Conservation (phyloP, 2,888 invertebrate species). For the Amaurobius ferox region DNA sequence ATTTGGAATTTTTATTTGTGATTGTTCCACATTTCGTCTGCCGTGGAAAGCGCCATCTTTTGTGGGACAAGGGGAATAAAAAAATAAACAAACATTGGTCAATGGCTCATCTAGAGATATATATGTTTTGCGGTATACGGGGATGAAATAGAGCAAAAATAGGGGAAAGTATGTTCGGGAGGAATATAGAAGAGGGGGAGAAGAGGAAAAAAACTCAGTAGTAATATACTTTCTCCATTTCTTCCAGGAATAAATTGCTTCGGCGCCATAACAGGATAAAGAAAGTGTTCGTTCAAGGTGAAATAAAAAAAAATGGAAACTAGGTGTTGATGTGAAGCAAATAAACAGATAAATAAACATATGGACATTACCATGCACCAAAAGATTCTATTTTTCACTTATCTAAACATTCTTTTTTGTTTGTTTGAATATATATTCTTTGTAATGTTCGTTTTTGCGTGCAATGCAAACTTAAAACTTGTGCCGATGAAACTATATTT, state of each 20-base stretch:
- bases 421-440: slow-evolving; percentile 23
- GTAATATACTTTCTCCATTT: slow-evolving; percentile 70
- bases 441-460: slow-evolving; percentile 62
- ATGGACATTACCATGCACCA: slow-evolving; percentile 68
- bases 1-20: slow-evolving; percentile 43
- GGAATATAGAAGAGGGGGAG: background rate
- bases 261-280: slow-evolving; percentile 66
- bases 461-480: slow-evolving; percentile 68
- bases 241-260: slow-evolving; percentile 64
- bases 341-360: slow-evolving; percentile 70
- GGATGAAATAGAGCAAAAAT: slow-evolving; percentile 60
- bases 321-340: slow-evolving; percentile 66
- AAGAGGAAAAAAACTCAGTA: slow-evolving; percentile 15
- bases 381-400: slow-evolving; percentile 71
- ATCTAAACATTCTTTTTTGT: slow-evolving; percentile 35
- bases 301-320: slow-evolving; percentile 38
- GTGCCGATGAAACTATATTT: slow-evolving; percentile 67
- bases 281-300: slow-evolving; percentile 55
- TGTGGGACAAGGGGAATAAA: slow-evolving; percentile 33
- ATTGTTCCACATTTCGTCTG: slow-evolving; percentile 35
- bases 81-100: slow-evolving; percentile 35
- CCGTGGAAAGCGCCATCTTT: slow-evolving; percentile 47
- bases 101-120: slow-evolving; percentile 61
- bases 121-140: slow-evolving; percentile 36
- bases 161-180: slow-evolving; percentile 12